Base-by-base conservation (phyloP, 2,113 vertebrate species). In the Dendropsophus ebraccatus region DNA sequence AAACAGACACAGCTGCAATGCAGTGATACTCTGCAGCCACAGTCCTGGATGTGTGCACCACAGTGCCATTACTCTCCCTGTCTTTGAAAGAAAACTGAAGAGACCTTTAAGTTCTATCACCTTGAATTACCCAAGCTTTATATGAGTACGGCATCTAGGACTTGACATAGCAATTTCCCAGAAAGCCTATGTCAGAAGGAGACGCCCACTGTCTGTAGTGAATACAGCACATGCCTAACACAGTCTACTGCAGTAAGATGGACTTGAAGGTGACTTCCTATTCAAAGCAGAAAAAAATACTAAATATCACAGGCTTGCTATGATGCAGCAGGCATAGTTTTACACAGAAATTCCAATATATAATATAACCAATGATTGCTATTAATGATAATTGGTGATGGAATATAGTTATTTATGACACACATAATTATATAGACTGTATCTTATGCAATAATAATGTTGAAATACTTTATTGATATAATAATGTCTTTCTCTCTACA, bases 261-360 rank as follows among this genome's bases (percentile, higher is more conserved):
- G 32, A 50, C 25, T 30, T 84, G 72, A 86, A 86, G 84, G 84
- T 86, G 84, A 86, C 84, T 85, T 85, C 32, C 54, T 45, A 47
- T 58, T 75, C 37, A 76, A 30, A 37, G 35, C 25, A 16, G 19
- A 28, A 56, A 23, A 45, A 79, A 60, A 81, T 21, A 77, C 49
- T 32, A 19, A 21, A 2, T 1, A 45, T 45, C 70, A 73, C 16
- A 45, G 21, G 35, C 16, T 72, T 37, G 3, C 2, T 5, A 21
- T 2, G 10, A n/a, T 45, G 21, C 10, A 21, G 47, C 14, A 32
- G 50, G 49, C 13, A 30, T 19, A 19, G 30, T 0, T 32, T 54
- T 54, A 77, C 17, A 54, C 2, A 25, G 10, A 60, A 60, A 45
- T 45, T 16, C 12, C 19, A 60, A 25, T 60, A 37, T 23, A 37